phyloP scores from a whole-genome alignment of 2,113 vertebrate genomes.

The Sardina pilchardus region DNA sequence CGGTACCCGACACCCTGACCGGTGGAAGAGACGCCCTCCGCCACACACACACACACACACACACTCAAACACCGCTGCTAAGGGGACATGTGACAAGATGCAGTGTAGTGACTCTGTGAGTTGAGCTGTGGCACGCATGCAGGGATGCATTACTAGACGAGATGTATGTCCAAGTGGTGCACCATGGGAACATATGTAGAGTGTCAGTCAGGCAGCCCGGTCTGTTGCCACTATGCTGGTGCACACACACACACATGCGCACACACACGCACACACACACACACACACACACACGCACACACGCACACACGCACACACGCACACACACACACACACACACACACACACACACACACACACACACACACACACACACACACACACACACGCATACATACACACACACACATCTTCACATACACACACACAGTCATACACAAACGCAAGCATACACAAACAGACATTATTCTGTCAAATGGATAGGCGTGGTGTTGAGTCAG shows the following conservation, averaged over 20 bases:
- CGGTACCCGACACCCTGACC: background rate
- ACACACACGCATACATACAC: no score
- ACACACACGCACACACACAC: no score
- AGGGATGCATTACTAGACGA: background rate
- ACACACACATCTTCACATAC: no score
- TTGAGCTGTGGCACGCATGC: background rate
- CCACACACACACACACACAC: background rate
- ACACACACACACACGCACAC: no score
- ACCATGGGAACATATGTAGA: background rate
- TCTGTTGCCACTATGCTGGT: background rate
- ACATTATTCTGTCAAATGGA: background rate
- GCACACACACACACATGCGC: no score
- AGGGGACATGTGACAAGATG: conserved; percentile 6
- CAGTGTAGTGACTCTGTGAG: background rate
- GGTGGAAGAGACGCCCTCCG: background rate
- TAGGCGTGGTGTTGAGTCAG: background rate
- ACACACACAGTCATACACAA: no score
- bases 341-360: no score
- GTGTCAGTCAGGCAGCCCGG: background rate
- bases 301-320: no score
- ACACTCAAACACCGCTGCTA: background rate
- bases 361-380: no score
- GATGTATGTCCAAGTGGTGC: background rate
- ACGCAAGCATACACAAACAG: no score
- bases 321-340: no score